These are phyloP conservation scores for Salticus scenicus DNA, from an alignment of 2,888 invertebrate species.

Conservation along the genomic window DNA sequence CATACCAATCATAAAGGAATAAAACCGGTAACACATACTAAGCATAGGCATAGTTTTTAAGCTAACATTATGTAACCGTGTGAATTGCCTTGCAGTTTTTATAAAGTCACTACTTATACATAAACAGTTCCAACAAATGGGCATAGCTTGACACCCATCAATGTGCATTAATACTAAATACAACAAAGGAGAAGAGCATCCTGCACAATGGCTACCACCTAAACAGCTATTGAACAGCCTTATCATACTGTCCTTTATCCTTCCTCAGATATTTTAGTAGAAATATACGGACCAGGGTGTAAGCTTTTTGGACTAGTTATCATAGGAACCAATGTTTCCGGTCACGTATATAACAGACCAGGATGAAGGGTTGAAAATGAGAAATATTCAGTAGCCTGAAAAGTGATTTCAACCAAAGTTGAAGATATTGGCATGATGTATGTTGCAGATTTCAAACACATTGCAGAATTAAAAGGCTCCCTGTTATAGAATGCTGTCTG, in stretches of 20 bases:
- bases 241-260: slow-evolving; percentile 41
- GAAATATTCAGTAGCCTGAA: slow-evolving; percentile 38
- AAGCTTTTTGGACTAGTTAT: slow-evolving; percentile 69
- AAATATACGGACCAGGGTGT: slow-evolving; percentile 63
- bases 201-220: slow-evolving; percentile 67
- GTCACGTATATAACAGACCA: slow-evolving; percentile 54
- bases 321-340: slow-evolving; percentile 69
- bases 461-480: slow-evolving; percentile 47
- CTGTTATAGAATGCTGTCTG: slow-evolving; percentile 38
- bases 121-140: slow-evolving; percentile 69
- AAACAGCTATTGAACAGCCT: slow-evolving; percentile 65
- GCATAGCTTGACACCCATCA: slow-evolving; percentile 60
- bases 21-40: slow-evolving; percentile 54
- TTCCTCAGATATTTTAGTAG: slow-evolving; percentile 45
- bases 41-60: slow-evolving; percentile 64
- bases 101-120: slow-evolving; percentile 66
- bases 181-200: slow-evolving; percentile 66
- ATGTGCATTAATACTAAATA: slow-evolving; percentile 70
- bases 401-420: slow-evolving; percentile 39
- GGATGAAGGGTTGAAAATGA: slow-evolving; percentile 44
- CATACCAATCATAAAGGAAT: slow-evolving; percentile 62
- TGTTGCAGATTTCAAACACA: slow-evolving; percentile 31
- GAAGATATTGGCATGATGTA: slow-evolving; percentile 34
- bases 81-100: slow-evolving; percentile 67
- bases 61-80: slow-evolving; percentile 65